Percentiles rank a stretch among this genome's conserved stretches.
Evolutionary conservation across 1,140 invertebrate genomes (phyloP).

Genomic region (Zaprionus kolodkinae): DNA sequence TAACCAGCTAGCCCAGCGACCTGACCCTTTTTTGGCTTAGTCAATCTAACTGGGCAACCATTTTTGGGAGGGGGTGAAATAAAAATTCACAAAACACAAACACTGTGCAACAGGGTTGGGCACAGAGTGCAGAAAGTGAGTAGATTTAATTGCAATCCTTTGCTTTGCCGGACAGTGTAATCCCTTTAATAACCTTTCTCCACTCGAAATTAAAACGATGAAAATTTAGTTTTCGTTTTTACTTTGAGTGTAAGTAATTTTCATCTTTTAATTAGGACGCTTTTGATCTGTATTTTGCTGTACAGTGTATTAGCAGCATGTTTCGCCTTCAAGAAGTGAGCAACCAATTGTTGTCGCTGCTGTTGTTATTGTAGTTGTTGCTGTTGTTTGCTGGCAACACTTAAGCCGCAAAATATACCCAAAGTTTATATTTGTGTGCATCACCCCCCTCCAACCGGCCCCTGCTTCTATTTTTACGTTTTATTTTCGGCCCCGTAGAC

Average conservation of each 20-base stretch:
- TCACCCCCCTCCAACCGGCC: not conserved
- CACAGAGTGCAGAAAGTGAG: not conserved
- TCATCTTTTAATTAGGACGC: not conserved
- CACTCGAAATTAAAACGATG: not conserved
- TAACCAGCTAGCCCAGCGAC: conserved; percentile 25
- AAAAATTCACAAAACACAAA: conserved; percentile 54
- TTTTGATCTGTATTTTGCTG: conserved; percentile 24
- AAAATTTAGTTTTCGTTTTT: conserved; percentile 5
- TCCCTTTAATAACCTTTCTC: not conserved
- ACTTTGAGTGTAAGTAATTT: not conserved
- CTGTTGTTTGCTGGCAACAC: conserved; percentile 59
- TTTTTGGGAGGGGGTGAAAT: conserved; percentile 34
- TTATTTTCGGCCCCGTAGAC: conserved; percentile 53
- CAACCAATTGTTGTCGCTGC: conserved; percentile 40
- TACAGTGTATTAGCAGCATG: conserved; percentile 28
- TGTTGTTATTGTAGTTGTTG: conserved; percentile 40
- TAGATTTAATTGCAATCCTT: not conserved
- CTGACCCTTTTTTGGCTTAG: conserved; percentile 75
- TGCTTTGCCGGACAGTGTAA: not conserved
- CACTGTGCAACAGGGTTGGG: conserved; percentile 48
- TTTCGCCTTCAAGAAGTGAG: conserved; percentile 26
- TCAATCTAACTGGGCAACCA: conserved; percentile 71
- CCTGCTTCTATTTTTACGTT: conserved; percentile 32
- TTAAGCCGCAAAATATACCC: conserved; percentile 76
- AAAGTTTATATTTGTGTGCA: conserved; percentile 70